Evolutionary conservation across 2,888 invertebrate genomes (phyloP), one percentile per base, ranked within the genome.

Genomic region (Leuctra nigra): DNA sequence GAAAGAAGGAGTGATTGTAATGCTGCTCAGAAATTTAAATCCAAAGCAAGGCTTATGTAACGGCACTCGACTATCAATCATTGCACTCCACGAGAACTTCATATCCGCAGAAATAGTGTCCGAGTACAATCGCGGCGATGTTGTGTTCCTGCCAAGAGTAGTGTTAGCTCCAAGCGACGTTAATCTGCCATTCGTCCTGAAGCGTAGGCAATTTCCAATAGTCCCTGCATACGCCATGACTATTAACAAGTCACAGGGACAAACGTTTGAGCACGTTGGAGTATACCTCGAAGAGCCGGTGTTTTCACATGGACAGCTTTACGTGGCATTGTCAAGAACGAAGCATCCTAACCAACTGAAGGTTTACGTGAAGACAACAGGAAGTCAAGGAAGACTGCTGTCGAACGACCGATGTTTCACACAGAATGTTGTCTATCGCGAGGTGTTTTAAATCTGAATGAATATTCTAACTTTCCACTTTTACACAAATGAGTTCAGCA

Each of bases 1-100:
- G n/a, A 65, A 64, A 57, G 53, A 62, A 14, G 63, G 65, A 9
- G 36, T 57, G 13, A 46, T 61, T 18, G 58, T 65, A 4, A 64
- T 66, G 60, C 52, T 65, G 6, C 25, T 62, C 2, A 23, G 61
- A 33, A 64, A 64, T 53, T 39, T 64, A 7, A 57, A 61, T 52
- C 41, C 55, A 7, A 52, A 39, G 7, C 11, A 24, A 18, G 61
- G 60, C 1, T 11, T 63, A 13, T 60, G 56, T 44, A 63, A 62
- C 48, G 63, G 64, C 0, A 64, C 61, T 2, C 46, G 62, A n/a
- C 53, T 64, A 9, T 18, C 33, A 33, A 44, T 61, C 6, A 25
- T n/a, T 11, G 14, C 29, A 2, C 25, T 60, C n/a, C n/a, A 38
- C 23, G 20, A 16, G 16, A 33, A 53, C 22, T 16, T 53, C 20